phyloP scores from a whole-genome alignment of 1,140 invertebrate genomes.

The Plodia interpunctella region DNA sequence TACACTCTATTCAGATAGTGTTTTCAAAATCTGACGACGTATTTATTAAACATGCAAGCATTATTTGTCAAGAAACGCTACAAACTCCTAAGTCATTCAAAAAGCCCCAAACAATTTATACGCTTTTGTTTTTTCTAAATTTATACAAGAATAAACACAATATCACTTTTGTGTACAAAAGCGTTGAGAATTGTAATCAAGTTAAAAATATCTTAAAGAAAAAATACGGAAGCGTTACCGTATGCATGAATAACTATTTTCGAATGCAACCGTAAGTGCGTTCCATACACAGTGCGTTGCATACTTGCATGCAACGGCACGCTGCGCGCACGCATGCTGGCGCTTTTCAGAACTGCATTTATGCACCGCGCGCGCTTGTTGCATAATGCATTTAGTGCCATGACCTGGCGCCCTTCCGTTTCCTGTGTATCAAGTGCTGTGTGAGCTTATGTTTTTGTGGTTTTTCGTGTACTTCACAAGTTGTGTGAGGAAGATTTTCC shows the following conservation, averaged over 20 bases:
- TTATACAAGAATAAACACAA: too few species aligned
- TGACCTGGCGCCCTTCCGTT: slow-evolving; percentile 66
- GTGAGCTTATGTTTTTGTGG: neutral
- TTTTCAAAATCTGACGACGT: neutral
- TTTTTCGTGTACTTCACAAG: neutral
- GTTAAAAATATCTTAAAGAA: too few species aligned
- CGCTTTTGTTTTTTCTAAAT: too few species aligned
- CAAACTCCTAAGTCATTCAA: neutral
- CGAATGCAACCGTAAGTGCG: neutral
- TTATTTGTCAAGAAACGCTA: neutral
- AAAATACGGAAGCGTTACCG: neutral
- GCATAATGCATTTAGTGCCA: slow-evolving; percentile 58
- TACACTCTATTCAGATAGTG: too few species aligned
- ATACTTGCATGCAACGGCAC: neutral
- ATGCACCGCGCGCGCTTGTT: slow-evolving; percentile 35
- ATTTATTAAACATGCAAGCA: neutral
- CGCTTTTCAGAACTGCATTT: too few species aligned
- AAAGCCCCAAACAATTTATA: too few species aligned
- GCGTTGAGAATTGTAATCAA: too few species aligned
- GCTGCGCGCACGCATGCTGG: too few species aligned
- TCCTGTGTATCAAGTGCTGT: slow-evolving; percentile 46
- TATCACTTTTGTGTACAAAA: too few species aligned
- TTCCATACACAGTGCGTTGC: neutral
- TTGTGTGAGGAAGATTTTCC: neutral
- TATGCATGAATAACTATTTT: neutral